Conservation (phyloP, 2,888 invertebrate species). For the Actias luna region DNA sequence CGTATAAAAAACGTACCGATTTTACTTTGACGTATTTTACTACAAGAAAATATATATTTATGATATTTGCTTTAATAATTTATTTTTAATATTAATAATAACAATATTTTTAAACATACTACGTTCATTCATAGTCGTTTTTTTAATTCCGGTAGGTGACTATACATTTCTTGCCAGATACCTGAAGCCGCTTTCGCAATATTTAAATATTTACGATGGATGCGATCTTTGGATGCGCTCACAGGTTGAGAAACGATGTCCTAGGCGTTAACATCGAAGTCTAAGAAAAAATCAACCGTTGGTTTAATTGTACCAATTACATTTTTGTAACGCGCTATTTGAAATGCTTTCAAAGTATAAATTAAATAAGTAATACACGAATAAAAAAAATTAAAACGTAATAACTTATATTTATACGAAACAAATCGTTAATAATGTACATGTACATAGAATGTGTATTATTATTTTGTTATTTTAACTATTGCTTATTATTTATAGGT, state of each 20-base stretch:
- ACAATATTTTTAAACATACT: too few relatives aligned
- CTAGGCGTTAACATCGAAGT: not conserved
- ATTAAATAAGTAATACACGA: not conserved
- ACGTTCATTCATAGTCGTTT: too few relatives aligned
- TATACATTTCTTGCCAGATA: too few relatives aligned
- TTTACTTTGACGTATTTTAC: too few relatives aligned
- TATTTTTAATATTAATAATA: too few relatives aligned
- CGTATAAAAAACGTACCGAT: too few relatives aligned
- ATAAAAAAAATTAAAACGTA: not conserved
- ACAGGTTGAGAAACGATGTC: not conserved
- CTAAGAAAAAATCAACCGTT: not conserved
- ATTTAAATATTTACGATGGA: not conserved
- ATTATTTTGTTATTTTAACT: slow-evolving; percentile 1
- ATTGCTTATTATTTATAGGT: slow-evolving; percentile 13
- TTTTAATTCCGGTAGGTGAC: too few relatives aligned
- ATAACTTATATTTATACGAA: not conserved
- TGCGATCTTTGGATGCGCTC: not conserved
- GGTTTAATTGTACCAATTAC: not conserved
- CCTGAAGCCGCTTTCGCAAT: too few relatives aligned
- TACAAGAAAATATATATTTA: too few relatives aligned
- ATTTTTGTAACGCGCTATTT: not conserved
- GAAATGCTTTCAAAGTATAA: not conserved
- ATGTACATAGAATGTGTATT: slow-evolving; percentile 1
- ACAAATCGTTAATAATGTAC: not conserved
- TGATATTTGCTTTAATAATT: too few relatives aligned